These are phyloP conservation scores for Cromileptes altivelis DNA, from an alignment of 2,113 vertebrate genomes.

Conservation along the genomic window DNA sequence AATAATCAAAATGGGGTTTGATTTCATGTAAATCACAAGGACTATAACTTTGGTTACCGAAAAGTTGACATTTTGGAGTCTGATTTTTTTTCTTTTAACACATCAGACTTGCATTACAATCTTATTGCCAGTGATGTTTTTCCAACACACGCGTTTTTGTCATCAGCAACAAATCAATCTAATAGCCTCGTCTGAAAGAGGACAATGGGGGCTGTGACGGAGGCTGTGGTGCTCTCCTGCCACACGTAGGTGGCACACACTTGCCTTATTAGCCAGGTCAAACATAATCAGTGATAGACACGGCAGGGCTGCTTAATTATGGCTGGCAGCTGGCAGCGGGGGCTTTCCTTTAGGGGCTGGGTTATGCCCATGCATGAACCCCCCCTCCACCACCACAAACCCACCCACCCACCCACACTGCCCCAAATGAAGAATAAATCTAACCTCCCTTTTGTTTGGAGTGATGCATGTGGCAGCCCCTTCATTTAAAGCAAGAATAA, in stretches of 20 bases:
- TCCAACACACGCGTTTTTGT: conserved; percentile 57
- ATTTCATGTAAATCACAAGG: background rate
- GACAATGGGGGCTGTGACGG: conserved; percentile 53
- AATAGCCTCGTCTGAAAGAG: conserved; percentile 63
- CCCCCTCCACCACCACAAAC: conserved; percentile 11
- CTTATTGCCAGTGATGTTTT: conserved; percentile 42
- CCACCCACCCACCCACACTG: conserved; percentile 61
- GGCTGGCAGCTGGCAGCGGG: conserved; percentile 84
- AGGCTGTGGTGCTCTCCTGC: conserved; percentile 57
- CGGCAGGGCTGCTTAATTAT: conserved; percentile 84
- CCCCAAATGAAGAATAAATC: conserved; percentile 82
- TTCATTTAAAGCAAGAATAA: conserved; percentile 76
- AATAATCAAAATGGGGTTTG: background rate
- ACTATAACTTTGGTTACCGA: background rate
- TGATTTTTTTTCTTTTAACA: background rate
- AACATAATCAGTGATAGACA: conserved; percentile 86
- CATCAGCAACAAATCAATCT: conserved; percentile 56
- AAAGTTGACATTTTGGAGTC: background rate
- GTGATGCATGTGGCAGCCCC: conserved; percentile 78
- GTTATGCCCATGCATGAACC: conserved; percentile 82
- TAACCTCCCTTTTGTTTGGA: conserved; percentile 80
- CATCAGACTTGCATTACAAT: background rate
- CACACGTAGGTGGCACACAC: conserved; percentile 77
- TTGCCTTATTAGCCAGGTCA: conserved; percentile 85
- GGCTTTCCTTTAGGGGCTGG: conserved; percentile 83